Evolutionary conservation across 2,797 vertebrate genomes (phyloP).

Genomic region (Selene dorsalis): DNA sequence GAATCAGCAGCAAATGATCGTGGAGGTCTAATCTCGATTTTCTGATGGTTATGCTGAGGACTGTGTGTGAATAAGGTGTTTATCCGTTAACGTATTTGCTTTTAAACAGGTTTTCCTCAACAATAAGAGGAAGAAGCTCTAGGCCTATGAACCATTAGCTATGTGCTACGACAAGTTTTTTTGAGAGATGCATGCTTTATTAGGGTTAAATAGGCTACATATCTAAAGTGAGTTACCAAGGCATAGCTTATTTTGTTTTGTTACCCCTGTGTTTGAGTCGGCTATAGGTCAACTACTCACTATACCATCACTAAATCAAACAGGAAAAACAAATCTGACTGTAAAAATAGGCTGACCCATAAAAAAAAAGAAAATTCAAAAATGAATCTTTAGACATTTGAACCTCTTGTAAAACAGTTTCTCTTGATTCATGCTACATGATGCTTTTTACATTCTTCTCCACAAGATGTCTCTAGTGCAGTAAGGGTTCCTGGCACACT

Average conservation of each 20-base stretch:
- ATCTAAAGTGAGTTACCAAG: no score
- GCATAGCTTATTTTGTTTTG: no score
- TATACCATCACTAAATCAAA: not conserved
- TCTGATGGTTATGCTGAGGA: not conserved
- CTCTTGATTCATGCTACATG: not conserved
- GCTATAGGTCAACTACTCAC: no score
- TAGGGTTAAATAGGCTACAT: not conserved
- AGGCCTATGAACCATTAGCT: no score
- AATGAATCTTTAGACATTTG: not conserved
- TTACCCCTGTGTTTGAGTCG: not conserved
- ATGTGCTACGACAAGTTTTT: no score
- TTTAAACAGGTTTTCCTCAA: not conserved
- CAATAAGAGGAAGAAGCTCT: not conserved
- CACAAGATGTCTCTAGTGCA: slow-evolving; percentile 55
- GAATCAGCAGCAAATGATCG: not conserved
- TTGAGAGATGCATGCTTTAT: not conserved
- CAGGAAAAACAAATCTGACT: not conserved
- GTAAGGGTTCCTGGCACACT: not conserved
- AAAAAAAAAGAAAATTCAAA: not conserved
- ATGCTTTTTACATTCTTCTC: slow-evolving; percentile 13
- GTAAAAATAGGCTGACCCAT: no score
- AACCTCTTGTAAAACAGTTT: not conserved
- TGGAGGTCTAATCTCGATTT: not conserved
- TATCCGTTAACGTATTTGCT: not conserved
- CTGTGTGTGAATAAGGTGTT: not conserved